A percentile compares a stretch with the other conserved stretches of the same genome.
phyloP scores from a whole-genome alignment of 2,888 invertebrate genomes.

The Campaea margaritaria region DNA sequence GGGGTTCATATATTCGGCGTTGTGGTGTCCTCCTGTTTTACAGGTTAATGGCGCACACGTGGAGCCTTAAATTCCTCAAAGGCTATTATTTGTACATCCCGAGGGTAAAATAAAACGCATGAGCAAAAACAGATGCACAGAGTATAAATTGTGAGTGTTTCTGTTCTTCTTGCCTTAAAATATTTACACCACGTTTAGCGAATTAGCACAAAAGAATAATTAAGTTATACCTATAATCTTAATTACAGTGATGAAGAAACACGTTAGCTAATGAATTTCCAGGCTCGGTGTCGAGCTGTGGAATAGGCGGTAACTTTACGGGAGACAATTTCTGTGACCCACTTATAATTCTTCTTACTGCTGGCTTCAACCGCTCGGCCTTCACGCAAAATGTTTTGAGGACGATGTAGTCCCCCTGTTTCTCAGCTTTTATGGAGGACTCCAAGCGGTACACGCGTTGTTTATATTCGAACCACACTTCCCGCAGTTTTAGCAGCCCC shows the following conservation, averaged over 20 bases:
- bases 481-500: constrained; percentile 38
- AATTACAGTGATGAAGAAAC: constrained; percentile 51
- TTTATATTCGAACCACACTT: neutral
- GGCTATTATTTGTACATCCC: constrained; percentile 15
- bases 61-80: constrained; percentile 2
- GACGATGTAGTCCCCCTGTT: no score
- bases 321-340: neutral
- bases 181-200: constrained; percentile 31
- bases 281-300: constrained; percentile 39
- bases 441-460: no score
- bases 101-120: neutral
- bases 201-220: constrained; percentile 46
- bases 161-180: constrained; percentile 31
- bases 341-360: no score
- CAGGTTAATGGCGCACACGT: no score
- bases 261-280: constrained; percentile 51
- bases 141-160: constrained; percentile 38
- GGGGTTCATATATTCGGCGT: no score
- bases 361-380: no score
- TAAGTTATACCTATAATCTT: constrained; percentile 39
- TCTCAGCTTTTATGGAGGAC: no score
- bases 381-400: no score
- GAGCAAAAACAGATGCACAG: constrained; percentile 23
- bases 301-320: constrained; percentile 20
- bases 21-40: no score